phyloP scores from a whole-genome alignment of 2,888 invertebrate species.

The Drosophila aldrichi region DNA sequence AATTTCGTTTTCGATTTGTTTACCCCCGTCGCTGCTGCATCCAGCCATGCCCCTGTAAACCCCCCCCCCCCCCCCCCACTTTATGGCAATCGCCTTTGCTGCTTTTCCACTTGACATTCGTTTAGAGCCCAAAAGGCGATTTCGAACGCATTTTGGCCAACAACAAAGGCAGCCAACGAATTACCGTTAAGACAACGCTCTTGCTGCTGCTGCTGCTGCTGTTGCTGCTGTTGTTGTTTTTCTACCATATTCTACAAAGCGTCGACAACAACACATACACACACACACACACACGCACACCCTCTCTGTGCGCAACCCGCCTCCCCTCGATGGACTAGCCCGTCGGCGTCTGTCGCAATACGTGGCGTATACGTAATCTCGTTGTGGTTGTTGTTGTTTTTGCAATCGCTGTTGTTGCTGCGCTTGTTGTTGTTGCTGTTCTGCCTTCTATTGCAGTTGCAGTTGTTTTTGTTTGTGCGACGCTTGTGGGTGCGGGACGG shows the following conservation, averaged over 20 bases:
- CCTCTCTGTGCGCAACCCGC: background rate
- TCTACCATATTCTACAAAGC: slow-evolving; percentile 60
- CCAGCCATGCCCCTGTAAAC: background rate
- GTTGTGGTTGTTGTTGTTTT: slow-evolving; percentile 50
- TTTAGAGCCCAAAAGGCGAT: slow-evolving; percentile 35
- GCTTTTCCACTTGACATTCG: slow-evolving; percentile 64
- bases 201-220: background rate
- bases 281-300: background rate
- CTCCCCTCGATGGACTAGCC: slow-evolving; percentile 13
- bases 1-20: slow-evolving; percentile 10
- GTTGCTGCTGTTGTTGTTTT: slow-evolving; percentile 16
- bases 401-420: slow-evolving; percentile 4
- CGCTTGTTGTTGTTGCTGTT: slow-evolving; percentile 29
- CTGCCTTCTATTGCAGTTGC: slow-evolving; percentile 27
- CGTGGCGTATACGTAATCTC: slow-evolving; percentile 74
- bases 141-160: slow-evolving; percentile 43
- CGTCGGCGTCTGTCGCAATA: slow-evolving; percentile 53
- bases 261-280: slow-evolving; percentile 10
- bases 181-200: slow-evolving; percentile 37
- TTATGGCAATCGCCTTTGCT: background rate
- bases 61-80: background rate
- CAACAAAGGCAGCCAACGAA: slow-evolving; percentile 20
- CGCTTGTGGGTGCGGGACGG: slow-evolving; percentile 30
- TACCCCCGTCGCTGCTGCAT: background rate
- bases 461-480: slow-evolving; percentile 28